These are phyloP conservation scores for Delichon dasypus DNA, from an alignment of 2,797 vertebrate genomes.

Conservation along the genomic window DNA sequence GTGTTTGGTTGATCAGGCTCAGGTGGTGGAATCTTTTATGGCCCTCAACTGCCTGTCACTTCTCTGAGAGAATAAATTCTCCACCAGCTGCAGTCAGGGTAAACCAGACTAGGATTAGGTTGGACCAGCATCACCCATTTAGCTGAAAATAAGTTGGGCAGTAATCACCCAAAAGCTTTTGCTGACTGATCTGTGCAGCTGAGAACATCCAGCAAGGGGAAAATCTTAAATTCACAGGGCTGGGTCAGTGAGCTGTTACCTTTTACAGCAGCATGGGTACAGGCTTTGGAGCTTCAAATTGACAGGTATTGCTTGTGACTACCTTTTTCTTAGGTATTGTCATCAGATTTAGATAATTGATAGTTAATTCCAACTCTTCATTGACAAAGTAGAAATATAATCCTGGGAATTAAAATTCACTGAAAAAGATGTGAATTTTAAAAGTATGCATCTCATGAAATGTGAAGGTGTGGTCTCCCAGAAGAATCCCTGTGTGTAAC, in stretches of 20 bases:
- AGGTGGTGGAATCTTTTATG: neutral
- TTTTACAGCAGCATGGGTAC: neutral
- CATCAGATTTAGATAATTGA: neutral
- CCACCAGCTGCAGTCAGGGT: neutral
- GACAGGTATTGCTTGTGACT: neutral
- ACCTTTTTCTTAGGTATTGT: neutral
- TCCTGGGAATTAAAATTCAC: neutral
- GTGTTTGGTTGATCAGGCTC: neutral
- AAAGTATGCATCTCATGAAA: neutral
- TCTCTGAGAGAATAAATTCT: neutral
- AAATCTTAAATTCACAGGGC: neutral
- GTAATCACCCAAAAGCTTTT: neutral
- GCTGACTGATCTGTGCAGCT: neutral
- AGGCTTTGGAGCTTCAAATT: neutral
- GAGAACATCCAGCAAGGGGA: neutral
- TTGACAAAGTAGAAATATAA: neutral
- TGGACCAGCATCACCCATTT: neutral
- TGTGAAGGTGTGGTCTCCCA: neutral
- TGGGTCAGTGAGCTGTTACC: neutral
- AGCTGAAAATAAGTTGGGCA: neutral
- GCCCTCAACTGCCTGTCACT: neutral
- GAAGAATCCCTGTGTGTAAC: neutral
- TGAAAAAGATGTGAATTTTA: neutral
- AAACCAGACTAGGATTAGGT: neutral
- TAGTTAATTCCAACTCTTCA: neutral